A percentile compares a stretch with the other conserved stretches of the same genome.
Evolutionary conservation across 2,113 vertebrate genomes (phyloP).

Genomic region (Chaetura pelagica): DNA sequence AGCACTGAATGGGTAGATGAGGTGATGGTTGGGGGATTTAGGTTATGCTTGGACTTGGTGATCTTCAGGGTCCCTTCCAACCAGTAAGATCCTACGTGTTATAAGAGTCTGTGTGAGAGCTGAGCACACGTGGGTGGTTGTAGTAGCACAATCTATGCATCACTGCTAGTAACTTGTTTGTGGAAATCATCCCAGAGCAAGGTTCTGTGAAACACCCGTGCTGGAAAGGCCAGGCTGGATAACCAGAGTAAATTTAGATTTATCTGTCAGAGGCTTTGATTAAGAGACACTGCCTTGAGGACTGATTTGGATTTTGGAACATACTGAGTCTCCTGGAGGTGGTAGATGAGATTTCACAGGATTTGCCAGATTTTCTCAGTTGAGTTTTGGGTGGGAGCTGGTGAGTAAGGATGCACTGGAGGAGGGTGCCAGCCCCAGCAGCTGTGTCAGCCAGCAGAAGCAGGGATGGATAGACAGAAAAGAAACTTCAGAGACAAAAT

Average conservation of each 20-base stretch:
- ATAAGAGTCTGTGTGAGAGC: neutral
- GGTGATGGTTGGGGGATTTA: too few species aligned
- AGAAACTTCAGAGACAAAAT: neutral
- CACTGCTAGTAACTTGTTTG: too few species aligned
- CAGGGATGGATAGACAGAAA: neutral
- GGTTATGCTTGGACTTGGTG: too few species aligned
- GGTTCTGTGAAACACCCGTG: neutral
- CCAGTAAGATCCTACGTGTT: neutral
- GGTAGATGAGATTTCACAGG: neutral
- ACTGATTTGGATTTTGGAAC: neutral
- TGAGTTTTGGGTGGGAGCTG: slow-evolving; percentile 24
- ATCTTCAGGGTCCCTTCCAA: too few species aligned
- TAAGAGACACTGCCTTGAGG: neutral
- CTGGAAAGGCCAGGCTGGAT: neutral
- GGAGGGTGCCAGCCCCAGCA: slow-evolving; percentile 16
- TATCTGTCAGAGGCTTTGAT: neutral
- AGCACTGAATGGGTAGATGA: too few species aligned
- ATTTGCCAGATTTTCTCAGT: neutral
- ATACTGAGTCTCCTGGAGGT: neutral
- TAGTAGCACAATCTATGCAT: accelerated
- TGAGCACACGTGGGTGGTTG: accelerated
- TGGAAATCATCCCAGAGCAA: neutral
- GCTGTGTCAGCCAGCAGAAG: neutral
- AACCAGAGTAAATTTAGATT: neutral
- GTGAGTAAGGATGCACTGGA: neutral